These are phyloP conservation scores for Craterocephalus amniculus DNA, from an alignment of 2,797 vertebrate genomes.

Conservation along the genomic window DNA sequence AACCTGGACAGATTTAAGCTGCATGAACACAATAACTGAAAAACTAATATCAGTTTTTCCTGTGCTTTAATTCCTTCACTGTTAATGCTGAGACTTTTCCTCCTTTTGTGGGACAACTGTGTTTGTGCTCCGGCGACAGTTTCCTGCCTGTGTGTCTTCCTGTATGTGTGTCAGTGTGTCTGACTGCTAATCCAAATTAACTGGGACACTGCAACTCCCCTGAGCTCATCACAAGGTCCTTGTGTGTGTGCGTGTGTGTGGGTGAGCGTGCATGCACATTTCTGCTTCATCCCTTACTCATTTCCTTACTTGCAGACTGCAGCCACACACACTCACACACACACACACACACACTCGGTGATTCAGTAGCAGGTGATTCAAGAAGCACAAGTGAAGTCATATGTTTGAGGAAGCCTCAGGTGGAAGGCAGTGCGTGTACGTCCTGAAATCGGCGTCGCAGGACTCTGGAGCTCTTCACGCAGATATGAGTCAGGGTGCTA, in stretches of 20 bases:
- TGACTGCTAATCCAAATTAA: constrained; percentile 61
- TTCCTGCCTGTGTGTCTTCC: constrained; percentile 6
- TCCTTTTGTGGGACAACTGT: constrained; percentile 1
- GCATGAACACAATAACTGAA: neutral
- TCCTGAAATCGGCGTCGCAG: constrained; percentile 21
- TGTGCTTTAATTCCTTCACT: no score
- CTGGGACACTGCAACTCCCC: constrained; percentile 51
- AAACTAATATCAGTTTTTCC: neutral
- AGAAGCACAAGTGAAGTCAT: constrained; percentile 54
- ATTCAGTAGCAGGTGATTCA: constrained; percentile 62
- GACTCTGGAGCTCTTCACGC: constrained; percentile 13
- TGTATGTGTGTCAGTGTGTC: constrained; percentile 54
- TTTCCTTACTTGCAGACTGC: constrained; percentile 27
- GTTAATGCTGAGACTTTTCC: neutral
- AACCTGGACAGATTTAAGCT: neutral
- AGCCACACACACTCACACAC: constrained; percentile 26
- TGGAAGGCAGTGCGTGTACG: constrained; percentile 24
- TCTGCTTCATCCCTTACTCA: constrained; percentile 54
- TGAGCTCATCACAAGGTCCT: constrained; percentile 41
- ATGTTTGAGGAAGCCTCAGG: constrained; percentile 55
- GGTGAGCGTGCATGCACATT: neutral
- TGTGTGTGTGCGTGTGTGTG: constrained; percentile 13
- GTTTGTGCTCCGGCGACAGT: neutral
- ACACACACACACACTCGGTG: constrained; percentile 22
- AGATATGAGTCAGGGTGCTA: constrained; percentile 48